phyloP scores from a whole-genome alignment of 2,113 vertebrate genomes.

The Steatornis caripensis region DNA sequence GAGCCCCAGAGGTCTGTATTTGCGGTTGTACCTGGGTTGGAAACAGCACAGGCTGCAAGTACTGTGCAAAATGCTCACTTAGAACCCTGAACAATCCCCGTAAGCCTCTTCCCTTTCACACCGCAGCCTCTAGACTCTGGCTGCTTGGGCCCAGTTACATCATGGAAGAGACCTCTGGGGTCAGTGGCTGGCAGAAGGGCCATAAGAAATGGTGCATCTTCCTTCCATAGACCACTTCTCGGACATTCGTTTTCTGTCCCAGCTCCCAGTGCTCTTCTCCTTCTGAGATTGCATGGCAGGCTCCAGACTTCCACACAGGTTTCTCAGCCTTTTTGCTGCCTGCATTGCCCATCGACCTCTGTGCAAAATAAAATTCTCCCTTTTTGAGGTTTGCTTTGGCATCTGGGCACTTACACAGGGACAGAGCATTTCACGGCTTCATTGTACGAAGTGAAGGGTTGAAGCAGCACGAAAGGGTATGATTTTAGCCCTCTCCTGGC shows the following conservation, averaged over 20 bases:
- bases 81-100: neutral
- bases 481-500: slow-evolving; percentile 30
- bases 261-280: neutral
- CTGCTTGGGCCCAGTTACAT: neutral
- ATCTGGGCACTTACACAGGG: neutral
- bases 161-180: neutral
- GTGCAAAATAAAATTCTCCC: neutral
- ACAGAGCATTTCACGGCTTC: neutral
- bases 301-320: neutral
- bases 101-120: neutral
- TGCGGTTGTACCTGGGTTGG: neutral
- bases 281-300: neutral
- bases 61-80: neutral
- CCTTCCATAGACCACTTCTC: neutral
- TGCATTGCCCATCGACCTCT: neutral
- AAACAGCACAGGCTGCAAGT: neutral
- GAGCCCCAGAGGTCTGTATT: neutral
- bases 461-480: neutral
- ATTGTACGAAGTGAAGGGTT: neutral
- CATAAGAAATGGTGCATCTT: fast-evolving
- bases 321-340: neutral
- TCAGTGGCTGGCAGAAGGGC: neutral
- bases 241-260: neutral
- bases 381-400: neutral
- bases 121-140: neutral